Base-by-base conservation (phyloP, 2,113 vertebrate species). In the Actenoides hombroni region DNA sequence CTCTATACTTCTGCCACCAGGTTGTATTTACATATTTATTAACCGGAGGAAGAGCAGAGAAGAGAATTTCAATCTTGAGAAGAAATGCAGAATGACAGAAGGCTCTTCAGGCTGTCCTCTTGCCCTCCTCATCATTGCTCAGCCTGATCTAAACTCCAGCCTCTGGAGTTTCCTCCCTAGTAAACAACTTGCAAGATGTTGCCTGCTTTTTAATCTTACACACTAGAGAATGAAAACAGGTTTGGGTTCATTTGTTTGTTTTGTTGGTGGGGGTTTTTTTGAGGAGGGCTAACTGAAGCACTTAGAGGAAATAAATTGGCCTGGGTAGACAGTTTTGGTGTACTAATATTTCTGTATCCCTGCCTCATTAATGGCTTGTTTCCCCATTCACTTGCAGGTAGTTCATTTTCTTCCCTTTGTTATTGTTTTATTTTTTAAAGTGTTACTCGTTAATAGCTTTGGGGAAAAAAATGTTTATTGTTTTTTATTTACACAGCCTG, bases 21-120 rank as follows among this genome's bases (percentile, higher is more conserved):
- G 56, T 59, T 82, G 24, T 90, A 81, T 97, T 97, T 96, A 83
- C 82, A 19, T 96, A 83, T 64, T 96, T 91, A 96, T 91, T 95
- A 91, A 71, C 59, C 16, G 16, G 29, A 87, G 56, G 59, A 86
- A 94, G 40, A 77, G 33, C 59, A 86, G 28, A 71, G 73, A 83
- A 90, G 49, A n/a, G 25, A 56, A 12, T 86, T 95, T 75, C 29
- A 14, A 33, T 88, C 86, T 90, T 0, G 2, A 51, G 71, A 44
- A 78, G 71, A 48, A 83, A 78, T 54, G 33, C 51, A 87, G 93
- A 84, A 23, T 4, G 10, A 44, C 59, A 77, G 24, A 73, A 76
- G 73, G 82, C 21, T 75, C 83, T 83, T 63, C 64, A 65, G 67
- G 15, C 46, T 54, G 31, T 63, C 53, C 54, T 63, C 13, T 5